These are phyloP conservation scores for Drymonia ruficornis DNA, from an alignment of 2,888 invertebrate species.

Conservation along the genomic window DNA sequence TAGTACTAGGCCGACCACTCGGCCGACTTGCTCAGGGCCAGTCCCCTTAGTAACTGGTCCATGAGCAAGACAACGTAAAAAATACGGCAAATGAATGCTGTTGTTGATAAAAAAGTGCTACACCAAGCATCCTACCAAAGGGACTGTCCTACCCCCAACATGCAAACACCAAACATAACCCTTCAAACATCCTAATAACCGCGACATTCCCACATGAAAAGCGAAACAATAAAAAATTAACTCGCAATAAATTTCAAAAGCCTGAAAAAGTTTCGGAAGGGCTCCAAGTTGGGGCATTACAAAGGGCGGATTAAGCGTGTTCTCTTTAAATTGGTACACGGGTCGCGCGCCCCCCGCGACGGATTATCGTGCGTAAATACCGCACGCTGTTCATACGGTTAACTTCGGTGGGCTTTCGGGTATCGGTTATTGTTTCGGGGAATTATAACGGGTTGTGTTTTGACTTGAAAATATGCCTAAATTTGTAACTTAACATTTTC, in stretches of 20 bases:
- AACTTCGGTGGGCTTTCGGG: constrained; percentile 30
- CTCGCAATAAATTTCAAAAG: constrained; percentile 45
- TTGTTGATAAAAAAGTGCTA: too few relatives aligned
- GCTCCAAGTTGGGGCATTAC: constrained; percentile 53
- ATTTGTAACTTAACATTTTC: too few relatives aligned
- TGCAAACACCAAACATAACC: too few relatives aligned
- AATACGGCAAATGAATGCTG: too few relatives aligned
- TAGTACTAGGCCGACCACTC: too few relatives aligned
- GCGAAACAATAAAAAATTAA: constrained; percentile 40
- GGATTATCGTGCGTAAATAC: constrained; percentile 53
- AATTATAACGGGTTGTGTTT: constrained; percentile 17
- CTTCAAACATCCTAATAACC: constrained; percentile 32
- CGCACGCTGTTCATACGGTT: constrained; percentile 26
- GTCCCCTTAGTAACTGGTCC: too few relatives aligned
- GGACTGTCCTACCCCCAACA: too few relatives aligned
- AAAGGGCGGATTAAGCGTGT: constrained; percentile 58
- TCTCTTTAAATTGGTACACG: constrained; percentile 55
- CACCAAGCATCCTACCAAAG: too few relatives aligned
- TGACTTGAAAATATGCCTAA: not conserved
- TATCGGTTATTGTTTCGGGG: constrained; percentile 33
- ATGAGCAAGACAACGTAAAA: too few relatives aligned
- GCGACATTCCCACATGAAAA: constrained; percentile 28
- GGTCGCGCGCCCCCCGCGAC: constrained; percentile 43
- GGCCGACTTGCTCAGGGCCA: too few relatives aligned
- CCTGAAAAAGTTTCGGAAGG: constrained; percentile 26